These are phyloP conservation scores for Heterotilapia buettikoferi DNA, from an alignment of 2,113 vertebrate genomes.

Conservation along the genomic window DNA sequence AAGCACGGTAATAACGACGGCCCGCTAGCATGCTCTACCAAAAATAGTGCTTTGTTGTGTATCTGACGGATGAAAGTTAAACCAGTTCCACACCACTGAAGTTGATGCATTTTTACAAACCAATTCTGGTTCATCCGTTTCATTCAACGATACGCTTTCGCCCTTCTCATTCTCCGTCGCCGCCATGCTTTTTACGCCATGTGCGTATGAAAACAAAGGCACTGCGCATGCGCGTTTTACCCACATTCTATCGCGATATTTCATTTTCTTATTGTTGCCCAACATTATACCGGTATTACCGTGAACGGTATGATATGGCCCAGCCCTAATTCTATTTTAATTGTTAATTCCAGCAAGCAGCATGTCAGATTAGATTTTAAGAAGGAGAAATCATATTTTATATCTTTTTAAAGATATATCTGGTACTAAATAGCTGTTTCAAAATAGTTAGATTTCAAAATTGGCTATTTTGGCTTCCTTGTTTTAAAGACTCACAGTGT, in stretches of 20 bases:
- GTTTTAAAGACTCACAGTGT: background rate
- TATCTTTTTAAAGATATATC: background rate
- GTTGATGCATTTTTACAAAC: background rate
- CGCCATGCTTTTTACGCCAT: background rate
- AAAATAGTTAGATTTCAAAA: background rate
- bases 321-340: background rate
- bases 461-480: background rate
- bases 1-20: accelerated
- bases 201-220: background rate
- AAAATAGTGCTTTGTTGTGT: background rate
- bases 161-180: accelerated
- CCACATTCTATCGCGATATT: background rate
- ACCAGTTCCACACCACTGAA: accelerated
- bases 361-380: background rate
- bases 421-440: background rate
- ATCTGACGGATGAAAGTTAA: accelerated
- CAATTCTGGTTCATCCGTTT: background rate
- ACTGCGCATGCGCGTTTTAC: accelerated
- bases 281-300: background rate
- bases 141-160: accelerated
- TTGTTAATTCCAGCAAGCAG: background rate
- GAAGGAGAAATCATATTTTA: background rate
- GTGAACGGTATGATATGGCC: background rate
- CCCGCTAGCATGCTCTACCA: background rate
- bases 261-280: background rate